phyloP scores from a whole-genome alignment of 2,888 invertebrate species.

The Mamestra brassicae region DNA sequence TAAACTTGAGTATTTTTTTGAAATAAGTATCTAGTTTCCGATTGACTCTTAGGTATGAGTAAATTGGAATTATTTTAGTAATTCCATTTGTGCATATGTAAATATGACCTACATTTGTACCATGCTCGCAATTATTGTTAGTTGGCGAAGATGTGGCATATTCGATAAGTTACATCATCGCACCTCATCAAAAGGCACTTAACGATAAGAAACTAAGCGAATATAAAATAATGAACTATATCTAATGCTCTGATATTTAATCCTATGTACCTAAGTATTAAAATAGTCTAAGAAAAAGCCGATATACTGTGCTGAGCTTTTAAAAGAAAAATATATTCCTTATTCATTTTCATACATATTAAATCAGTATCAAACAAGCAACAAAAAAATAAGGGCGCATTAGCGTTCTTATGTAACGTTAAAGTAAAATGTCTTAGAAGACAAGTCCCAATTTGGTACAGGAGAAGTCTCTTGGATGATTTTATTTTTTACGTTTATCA shows the following conservation, averaged over 20 bases:
- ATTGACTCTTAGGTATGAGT: no score
- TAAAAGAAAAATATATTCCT: background rate
- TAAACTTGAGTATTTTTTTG: slow-evolving; percentile 33
- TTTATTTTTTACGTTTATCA: background rate
- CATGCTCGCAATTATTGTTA: no score
- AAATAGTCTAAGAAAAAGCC: no score
- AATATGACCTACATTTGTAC: no score
- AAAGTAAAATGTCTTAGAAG: background rate
- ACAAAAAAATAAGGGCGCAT: slow-evolving; percentile 3
- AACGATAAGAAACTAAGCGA: background rate
- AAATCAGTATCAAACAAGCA: background rate
- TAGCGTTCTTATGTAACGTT: background rate
- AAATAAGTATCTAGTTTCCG: no score
- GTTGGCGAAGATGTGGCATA: background rate
- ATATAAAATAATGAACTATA: background rate
- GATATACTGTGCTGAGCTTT: background rate
- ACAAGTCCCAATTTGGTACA: slow-evolving; percentile 15
- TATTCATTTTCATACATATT: background rate
- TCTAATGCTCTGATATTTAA: no score
- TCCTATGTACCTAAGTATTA: no score
- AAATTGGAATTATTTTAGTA: no score
- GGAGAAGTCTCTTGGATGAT: slow-evolving; percentile 3
- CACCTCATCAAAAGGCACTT: background rate
- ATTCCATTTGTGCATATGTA: no score
- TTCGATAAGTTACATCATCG: background rate